Evolutionary conservation across 53 echinoderm and acorn worm species (phyloP), one percentile per base, ranked within the genome.

Genomic region (Temnopleurus reevesii): DNA sequence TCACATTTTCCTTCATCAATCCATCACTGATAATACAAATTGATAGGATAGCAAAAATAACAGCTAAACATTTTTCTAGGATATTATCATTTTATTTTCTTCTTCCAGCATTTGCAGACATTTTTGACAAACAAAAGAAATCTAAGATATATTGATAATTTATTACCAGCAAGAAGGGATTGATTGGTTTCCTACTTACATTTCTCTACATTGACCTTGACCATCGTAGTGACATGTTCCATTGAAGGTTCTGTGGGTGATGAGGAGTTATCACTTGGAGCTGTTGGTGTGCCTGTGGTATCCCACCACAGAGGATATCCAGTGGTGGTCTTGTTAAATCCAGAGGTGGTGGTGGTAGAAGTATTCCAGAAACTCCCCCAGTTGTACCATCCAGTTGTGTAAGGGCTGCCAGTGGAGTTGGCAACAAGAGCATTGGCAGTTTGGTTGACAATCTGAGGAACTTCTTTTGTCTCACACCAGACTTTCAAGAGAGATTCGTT

Each of bases 401-500:
- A 25, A 8, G 57, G 17, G 76, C 17, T 24, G 8, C 9, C 26
- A 53, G 45, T 77, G 35, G 84, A 25, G 66, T 66, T 82, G 56
- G 82, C 61, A 12, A 46, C 26, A 46, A 35, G 19, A 46, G 63
- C 81, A 55, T 23, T 33, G 12, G 71, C 82, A 1, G 90, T 91
- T 31, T 47, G 2, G 24, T 92, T 94, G 60, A 90, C 53, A 13
- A 79, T 57, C 43, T 43, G 46, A 17, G 83, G 36, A 2, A 93
- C 26, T 27, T 80, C 77, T 49, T 65, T 89, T 31, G 90, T 93
- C 83, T 91, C 77, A 46, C 93, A 93, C 93, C 95, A 93, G 9
- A 90, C 77, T 44, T 99, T 95, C 35, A 96, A 59, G 9, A 96
- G 91, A 47, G 90, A 89, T 29, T 90, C 66, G 25, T 93, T 95